A percentile compares a stretch with the other conserved stretches of the same genome.
These are phyloP conservation scores for Dasyurus viverrinus DNA, from an alignment of 2,113 vertebrate genomes.

Conservation along the genomic window DNA sequence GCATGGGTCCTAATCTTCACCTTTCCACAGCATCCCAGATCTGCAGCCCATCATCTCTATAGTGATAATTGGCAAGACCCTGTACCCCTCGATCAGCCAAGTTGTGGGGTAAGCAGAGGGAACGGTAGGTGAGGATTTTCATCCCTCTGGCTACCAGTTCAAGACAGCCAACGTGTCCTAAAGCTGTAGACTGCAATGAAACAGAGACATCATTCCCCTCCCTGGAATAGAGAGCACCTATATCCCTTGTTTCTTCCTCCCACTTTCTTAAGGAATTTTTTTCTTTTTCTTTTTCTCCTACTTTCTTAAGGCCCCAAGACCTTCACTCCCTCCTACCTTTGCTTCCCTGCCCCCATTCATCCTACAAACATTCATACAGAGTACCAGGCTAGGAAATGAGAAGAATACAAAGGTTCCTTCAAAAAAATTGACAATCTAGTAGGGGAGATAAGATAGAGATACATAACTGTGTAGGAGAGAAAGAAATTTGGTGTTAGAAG, in stretches of 20 bases:
- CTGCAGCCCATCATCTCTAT: constrained; percentile 78
- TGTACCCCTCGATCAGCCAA: constrained; percentile 68
- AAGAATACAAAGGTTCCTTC: background rate
- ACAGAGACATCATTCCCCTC: background rate
- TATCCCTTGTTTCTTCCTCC: background rate
- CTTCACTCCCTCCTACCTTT: background rate
- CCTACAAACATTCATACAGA: background rate
- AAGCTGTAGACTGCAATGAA: background rate
- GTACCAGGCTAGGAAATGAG: background rate
- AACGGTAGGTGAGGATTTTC: constrained; percentile 69
- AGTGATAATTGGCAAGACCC: constrained; percentile 75
- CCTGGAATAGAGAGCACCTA: no score
- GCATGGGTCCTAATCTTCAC: constrained; percentile 37
- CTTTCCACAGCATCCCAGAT: constrained; percentile 68
- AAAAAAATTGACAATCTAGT: background rate
- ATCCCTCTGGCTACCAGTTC: constrained; percentile 21
- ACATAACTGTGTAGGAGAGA: background rate
- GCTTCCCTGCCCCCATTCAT: background rate
- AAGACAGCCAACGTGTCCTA: background rate
- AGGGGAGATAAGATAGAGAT: background rate
- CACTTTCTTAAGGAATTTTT: background rate
- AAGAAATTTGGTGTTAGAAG: background rate
- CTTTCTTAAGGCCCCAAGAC: background rate
- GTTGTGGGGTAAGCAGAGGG: constrained; percentile 79
- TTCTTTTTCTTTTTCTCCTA: background rate